Base-by-base conservation (phyloP, 1,140 invertebrate species). In the Drosophila mayri region DNA sequence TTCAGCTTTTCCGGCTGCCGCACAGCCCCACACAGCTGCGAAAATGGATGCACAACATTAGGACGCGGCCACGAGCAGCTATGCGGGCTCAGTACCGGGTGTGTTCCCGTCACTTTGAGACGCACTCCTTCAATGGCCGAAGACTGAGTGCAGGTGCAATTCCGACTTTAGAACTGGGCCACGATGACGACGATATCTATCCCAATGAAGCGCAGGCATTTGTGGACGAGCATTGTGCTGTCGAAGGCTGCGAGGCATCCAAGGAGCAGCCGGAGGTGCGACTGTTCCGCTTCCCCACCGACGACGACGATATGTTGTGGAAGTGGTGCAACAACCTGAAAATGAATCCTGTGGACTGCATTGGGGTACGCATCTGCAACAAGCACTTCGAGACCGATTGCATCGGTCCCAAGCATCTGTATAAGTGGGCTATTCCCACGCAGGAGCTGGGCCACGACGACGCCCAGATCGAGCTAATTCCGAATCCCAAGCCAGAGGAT, bases 311-410 rank as follows among this genome's bases (percentile, higher is more conserved):
- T 43, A 55, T 91, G 46, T 57, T 92, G 3, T 91, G 83, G 84
- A 92, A 92, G 52, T 92, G 91, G 91, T 92, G 91, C 50, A 86
- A 92, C 30, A 92, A 92, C 58, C 78, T 92, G 0, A 92, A 92
- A 58, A 90, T 92, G 87, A 90, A 91, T 61, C 84, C 91, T 0
- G 75, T 81, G 6, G 91, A 92, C 28, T 92, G 91, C 65, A 46
- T 63, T 3, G 91, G 91, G 7, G 81, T 92, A 1, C 87, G 87
- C 4, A 92, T 92, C 22, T 92, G 91, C 43, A 90, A 91, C 60
- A 86, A 83, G 16, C 91, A 92, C 40, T 92, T 92, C 37, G 91
- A 92, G 35, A 12, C 35, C 0, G 87, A 91, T 16, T 92, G 91
- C 58, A 76, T 92, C 5, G 91, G 91, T 0, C 76, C 91, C 18